Base-by-base conservation (phyloP, 2,113 vertebrate species). In the Stomatorhinus ivindoensis region DNA sequence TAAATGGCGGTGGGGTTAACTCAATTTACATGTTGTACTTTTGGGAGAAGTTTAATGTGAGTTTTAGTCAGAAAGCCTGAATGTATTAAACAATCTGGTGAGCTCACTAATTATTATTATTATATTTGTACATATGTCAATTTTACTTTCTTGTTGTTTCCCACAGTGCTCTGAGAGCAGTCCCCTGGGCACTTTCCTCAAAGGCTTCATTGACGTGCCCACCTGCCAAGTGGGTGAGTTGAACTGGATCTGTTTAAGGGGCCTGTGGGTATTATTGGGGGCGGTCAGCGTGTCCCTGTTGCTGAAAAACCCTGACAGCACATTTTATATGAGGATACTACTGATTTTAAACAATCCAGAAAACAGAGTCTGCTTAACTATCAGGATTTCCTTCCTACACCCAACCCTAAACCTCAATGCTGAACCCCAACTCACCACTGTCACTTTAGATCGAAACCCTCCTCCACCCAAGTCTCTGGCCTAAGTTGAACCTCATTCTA, bases 121-220 rank as follows among this genome's bases (percentile, higher is more conserved):
- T 65, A 65, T 69, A 69, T 69, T 69, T 69, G 61, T 31, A n/a
- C 44, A 31, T 61, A n/a, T 1, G 24, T n/a, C 55, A 61, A 9
- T 21, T 69, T 69, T 21, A n/a, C 65, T 87, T 48, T 87, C 15
- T 47, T 9, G 15, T n/a, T 80, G 19, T 31, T 47, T 90, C 46
- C n/a, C 27, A 80, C 93, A 96, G 94, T 94, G 95, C 31, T 94
- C 94, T 90, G 95, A 96, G 91, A 96, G 95, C 94, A 96, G 95
- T 91, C 95, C 95, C 42, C 92, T 96, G 53, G 95, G 95, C 9
- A 95, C 93, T 1, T 94, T 96, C 88, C 95, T 95, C 65, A 96
- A 96, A 51, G 95, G 95, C 27, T 95, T 95, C 90, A 95, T 96
- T 3, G 95, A 96, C 4, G 95, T 96, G 0, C 94, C 95, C 13